phyloP scores from a whole-genome alignment of 2,888 invertebrate species.

The Hylaea fasciaria region DNA sequence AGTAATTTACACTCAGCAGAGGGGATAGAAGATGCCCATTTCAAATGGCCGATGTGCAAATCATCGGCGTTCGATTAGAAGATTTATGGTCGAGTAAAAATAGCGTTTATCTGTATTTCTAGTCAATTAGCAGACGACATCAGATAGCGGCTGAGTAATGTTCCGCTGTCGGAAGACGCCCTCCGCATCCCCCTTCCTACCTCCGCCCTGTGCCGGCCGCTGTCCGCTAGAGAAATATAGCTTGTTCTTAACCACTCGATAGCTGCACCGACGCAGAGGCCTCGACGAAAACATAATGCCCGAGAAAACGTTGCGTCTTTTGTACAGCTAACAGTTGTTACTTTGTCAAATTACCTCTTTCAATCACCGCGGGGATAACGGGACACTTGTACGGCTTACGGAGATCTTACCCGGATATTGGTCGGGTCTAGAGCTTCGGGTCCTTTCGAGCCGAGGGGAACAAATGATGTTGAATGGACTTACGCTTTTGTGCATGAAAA shows the following conservation, averaged over 20 bases:
- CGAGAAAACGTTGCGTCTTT: constrained; percentile 35
- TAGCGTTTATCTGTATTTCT: constrained; percentile 80
- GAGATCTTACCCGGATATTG: constrained; percentile 31
- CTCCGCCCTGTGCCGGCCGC: constrained; percentile 24
- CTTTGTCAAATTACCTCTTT: constrained; percentile 40
- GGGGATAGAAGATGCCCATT: constrained; percentile 4
- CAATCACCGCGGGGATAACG: constrained; percentile 33
- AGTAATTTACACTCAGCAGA: not conserved
- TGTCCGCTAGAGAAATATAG: constrained; percentile 31
- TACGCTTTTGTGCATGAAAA: not conserved
- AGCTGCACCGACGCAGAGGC: constrained; percentile 38
- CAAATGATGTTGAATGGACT: not conserved
- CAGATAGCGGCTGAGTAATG: constrained; percentile 80
- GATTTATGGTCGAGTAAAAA: constrained; percentile 71
- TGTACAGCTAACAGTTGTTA: constrained; percentile 38
- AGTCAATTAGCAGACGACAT: constrained; percentile 82
- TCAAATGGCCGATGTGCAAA: constrained; percentile 20
- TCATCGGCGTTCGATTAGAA: constrained; percentile 48
- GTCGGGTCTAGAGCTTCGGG: constrained; percentile 19
- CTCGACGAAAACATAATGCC: constrained; percentile 40
- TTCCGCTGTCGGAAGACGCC: constrained; percentile 46
- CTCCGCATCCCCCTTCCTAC: constrained; percentile 20
- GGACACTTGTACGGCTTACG: constrained; percentile 34
- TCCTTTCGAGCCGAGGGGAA: constrained; percentile 6
- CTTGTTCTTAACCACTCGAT: constrained; percentile 33